Conservation (phyloP, 2,113 vertebrate genomes). For the Oreochromis aureus region DNA sequence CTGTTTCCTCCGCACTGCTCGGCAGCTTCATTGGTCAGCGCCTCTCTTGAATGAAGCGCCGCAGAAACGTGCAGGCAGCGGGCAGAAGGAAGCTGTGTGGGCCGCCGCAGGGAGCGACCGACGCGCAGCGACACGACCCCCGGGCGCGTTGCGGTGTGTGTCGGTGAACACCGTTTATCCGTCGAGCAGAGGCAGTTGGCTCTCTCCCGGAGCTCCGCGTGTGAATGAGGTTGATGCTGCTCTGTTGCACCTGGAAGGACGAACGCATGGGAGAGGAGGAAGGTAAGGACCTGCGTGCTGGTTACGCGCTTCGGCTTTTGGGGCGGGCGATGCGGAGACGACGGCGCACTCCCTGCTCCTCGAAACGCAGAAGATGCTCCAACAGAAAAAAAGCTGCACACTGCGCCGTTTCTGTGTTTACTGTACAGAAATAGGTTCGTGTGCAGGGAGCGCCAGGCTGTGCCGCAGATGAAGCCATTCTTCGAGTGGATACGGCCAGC, state of each 20-base stretch:
- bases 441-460: neutral
- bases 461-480: conserved; percentile 18
- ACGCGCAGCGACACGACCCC: conserved; percentile 7
- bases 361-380: neutral
- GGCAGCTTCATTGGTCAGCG: conserved; percentile 40
- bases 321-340: conserved; percentile 2
- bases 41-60: conserved; percentile 49
- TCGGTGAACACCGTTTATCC: conserved; percentile 22
- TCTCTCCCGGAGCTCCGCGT: conserved; percentile 53
- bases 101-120: neutral
- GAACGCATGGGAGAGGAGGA: conserved; percentile 95
- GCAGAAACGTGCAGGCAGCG: conserved; percentile 37
- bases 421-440: neutral
- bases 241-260: conserved; percentile 94
- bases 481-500: neutral
- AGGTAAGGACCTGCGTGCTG: conserved; percentile 71
- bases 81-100: conserved; percentile 31
- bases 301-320: neutral
- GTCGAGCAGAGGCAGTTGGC: conserved; percentile 39
- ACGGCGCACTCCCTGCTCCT: neutral
- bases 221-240: conserved; percentile 94
- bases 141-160: neutral
- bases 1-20: neutral
- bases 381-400: neutral
- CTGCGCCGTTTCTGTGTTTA: neutral